Evolutionary conservation across 2,888 invertebrate genomes (phyloP).

Genomic region (Heliconius hortense): DNA sequence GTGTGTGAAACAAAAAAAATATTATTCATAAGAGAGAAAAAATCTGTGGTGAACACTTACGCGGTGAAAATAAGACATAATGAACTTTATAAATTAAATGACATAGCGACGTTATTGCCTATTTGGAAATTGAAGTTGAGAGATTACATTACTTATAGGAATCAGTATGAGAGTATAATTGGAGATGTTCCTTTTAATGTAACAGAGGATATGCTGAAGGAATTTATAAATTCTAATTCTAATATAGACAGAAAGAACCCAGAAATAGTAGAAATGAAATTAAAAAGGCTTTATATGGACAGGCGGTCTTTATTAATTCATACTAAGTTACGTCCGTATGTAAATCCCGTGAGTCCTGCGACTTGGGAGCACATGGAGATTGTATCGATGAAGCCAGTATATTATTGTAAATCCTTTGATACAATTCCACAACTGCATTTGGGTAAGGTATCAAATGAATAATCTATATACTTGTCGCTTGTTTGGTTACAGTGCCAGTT

Average conservation of each 20-base stretch:
- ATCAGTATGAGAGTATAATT: constrained; percentile 55
- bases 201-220: constrained; percentile 49
- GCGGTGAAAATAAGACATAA: constrained; percentile 58
- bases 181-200: constrained; percentile 45
- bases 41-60: constrained; percentile 56
- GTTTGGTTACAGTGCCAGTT: no score
- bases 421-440: constrained; percentile 49
- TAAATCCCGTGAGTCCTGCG: constrained; percentile 60
- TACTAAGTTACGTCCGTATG: constrained; percentile 54
- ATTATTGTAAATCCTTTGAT: constrained; percentile 54
- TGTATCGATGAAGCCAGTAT: constrained; percentile 49
- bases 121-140: constrained; percentile 59
- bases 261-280: constrained; percentile 50
- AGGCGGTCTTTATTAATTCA: constrained; percentile 60
- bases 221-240: constrained; percentile 49
- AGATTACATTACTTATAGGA: constrained; percentile 63
- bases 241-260: constrained; percentile 48
- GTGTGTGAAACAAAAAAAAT: constrained; percentile 61
- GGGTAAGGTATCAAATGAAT: constrained; percentile 54
- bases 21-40: constrained; percentile 60
- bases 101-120: constrained; percentile 45
- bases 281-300: constrained; percentile 65
- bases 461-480: no score
- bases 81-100: constrained; percentile 46
- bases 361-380: constrained; percentile 57